These are phyloP conservation scores for Trissoscelio sp. DNA, from an alignment of 2,888 invertebrate species.

Conservation along the genomic window DNA sequence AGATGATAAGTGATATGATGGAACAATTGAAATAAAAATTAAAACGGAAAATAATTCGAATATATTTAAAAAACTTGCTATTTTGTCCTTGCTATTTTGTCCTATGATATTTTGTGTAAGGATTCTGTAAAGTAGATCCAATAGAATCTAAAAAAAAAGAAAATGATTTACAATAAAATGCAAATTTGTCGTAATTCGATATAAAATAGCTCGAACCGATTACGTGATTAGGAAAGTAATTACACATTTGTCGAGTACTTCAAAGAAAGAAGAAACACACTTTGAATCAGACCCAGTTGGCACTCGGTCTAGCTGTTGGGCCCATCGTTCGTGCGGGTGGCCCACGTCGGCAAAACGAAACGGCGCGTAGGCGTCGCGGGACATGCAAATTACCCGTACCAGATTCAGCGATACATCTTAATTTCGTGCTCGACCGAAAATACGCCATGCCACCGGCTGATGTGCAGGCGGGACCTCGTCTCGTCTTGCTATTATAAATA, in stretches of 20 bases:
- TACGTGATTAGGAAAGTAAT: not conserved
- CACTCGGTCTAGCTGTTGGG: conserved; percentile 55
- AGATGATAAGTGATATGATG: too few species aligned
- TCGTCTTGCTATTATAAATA: conserved; percentile 50
- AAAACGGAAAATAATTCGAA: too few species aligned
- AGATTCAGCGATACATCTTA: conserved; percentile 83
- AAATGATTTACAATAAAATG: too few species aligned
- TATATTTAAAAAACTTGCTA: too few species aligned
- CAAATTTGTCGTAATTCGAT: conserved; percentile 2
- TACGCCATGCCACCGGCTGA: conserved; percentile 69
- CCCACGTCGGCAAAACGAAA: conserved; percentile 74
- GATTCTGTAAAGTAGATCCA: too few species aligned
- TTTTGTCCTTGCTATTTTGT: too few species aligned
- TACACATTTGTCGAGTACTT: too few species aligned
- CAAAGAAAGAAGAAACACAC: too few species aligned
- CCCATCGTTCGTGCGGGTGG: conserved; percentile 74
- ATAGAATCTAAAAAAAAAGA: too few species aligned
- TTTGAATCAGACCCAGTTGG: conserved; percentile 57
- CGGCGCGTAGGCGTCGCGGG: conserved; percentile 81
- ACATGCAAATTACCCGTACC: conserved; percentile 82
- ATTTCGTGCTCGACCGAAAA: conserved; percentile 77
- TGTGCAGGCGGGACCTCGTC: conserved; percentile 53
- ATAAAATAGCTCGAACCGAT: not conserved
- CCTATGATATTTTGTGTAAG: too few species aligned
- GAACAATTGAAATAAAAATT: too few species aligned